Conservation (phyloP, 2,797 vertebrate species). For the Calcarius lapponicus region DNA sequence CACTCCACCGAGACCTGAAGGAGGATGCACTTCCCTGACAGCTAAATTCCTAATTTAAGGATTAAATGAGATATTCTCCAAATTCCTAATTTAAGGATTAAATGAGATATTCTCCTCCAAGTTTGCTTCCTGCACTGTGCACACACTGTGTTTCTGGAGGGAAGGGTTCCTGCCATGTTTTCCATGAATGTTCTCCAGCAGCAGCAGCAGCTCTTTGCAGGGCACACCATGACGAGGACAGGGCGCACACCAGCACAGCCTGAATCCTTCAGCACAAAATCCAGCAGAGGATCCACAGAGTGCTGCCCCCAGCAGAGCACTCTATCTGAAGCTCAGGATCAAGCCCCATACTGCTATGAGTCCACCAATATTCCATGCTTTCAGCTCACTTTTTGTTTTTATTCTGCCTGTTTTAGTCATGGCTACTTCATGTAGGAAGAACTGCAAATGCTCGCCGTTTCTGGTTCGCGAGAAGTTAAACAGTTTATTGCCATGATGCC, state of each 20-base stretch:
- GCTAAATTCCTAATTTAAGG: background rate
- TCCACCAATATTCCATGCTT: background rate
- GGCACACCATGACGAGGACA: background rate
- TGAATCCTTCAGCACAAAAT: background rate
- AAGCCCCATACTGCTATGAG: rapidly evolving
- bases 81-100: background rate
- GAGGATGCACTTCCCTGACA: rapidly evolving
- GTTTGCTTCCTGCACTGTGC: background rate
- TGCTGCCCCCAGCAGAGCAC: background rate
- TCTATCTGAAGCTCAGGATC: background rate
- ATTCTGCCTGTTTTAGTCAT: background rate
- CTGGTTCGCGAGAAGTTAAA: background rate
- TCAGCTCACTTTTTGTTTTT: background rate
- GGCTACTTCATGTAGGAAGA: background rate
- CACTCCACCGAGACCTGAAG: background rate
- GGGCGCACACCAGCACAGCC: rapidly evolving
- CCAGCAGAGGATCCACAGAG: background rate
- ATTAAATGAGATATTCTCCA: background rate
- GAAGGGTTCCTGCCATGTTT: background rate
- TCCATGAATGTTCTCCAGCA: background rate
- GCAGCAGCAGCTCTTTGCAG: background rate
- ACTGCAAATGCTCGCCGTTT: background rate
- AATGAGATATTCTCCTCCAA: background rate
- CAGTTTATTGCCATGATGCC: rapidly evolving
- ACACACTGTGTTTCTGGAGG: rapidly evolving